A percentile compares a stretch with the other conserved stretches of the same genome.
phyloP scores from a whole-genome alignment of 2,888 invertebrate species.

The Melinaea menophilus region DNA sequence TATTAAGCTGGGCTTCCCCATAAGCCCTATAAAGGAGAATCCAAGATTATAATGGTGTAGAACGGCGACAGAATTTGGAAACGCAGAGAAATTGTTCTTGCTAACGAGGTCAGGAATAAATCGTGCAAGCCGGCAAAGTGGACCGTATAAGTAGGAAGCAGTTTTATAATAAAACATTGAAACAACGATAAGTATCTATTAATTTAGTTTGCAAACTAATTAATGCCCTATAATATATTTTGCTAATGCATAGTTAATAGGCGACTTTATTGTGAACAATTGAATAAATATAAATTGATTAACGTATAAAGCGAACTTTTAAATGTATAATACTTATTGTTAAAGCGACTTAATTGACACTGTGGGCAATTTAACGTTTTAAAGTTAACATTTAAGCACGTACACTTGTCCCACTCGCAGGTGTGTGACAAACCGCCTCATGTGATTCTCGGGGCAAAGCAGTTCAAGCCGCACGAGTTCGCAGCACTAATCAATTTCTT shows the following conservation, averaged over 20 bases:
- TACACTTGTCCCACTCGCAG: slow-evolving; percentile 97
- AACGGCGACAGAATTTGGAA: slow-evolving; percentile 99
- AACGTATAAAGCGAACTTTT: too few relatives aligned
- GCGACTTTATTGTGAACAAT: too few relatives aligned
- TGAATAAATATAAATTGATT: too few relatives aligned
- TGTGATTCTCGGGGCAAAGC: slow-evolving; percentile 97
- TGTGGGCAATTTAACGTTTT: slow-evolving; percentile 95
- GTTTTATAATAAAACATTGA: too few relatives aligned
- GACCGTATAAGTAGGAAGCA: slow-evolving; percentile 89
- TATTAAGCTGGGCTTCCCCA: too few relatives aligned
- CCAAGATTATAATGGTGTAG: slow-evolving; percentile 97
- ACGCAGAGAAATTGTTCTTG: slow-evolving; percentile 97
- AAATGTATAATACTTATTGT: too few relatives aligned
- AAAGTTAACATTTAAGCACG: slow-evolving; percentile 89
- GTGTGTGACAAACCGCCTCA: slow-evolving; percentile 97
- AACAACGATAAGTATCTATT: too few relatives aligned
- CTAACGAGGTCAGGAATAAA: slow-evolving; percentile 98
- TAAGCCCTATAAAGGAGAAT: slow-evolving; percentile 99
- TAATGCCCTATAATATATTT: too few relatives aligned
- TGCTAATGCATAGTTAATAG: too few relatives aligned
- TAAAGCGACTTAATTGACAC: slow-evolving; percentile 74
- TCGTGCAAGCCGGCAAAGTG: slow-evolving; percentile 99
- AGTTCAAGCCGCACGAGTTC: slow-evolving; percentile 98
- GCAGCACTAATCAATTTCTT: slow-evolving; percentile 99
- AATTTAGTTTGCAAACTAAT: too few relatives aligned